Evolutionary conservation across 1,140 invertebrate species (phyloP).

Genomic region (Calycopis cecrops): DNA sequence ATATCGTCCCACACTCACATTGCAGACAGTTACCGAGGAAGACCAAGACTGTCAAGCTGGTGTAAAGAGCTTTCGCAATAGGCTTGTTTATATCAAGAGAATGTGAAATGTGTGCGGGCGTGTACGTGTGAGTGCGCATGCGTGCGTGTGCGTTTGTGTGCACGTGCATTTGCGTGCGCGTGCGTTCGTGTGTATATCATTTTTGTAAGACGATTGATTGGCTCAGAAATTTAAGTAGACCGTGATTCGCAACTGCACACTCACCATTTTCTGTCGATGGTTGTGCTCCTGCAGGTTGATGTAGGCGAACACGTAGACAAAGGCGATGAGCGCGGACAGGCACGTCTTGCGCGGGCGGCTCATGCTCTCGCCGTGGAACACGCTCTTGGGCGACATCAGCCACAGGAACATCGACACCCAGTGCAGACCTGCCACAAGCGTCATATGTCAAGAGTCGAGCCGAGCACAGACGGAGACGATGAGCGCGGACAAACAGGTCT

Average conservation of each 20-base stretch:
- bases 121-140: no score
- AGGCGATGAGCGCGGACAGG: conserved; percentile 85
- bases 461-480: conserved; percentile 91
- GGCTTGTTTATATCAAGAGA: no score
- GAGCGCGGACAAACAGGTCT: conserved; percentile 81
- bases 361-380: conserved; percentile 88
- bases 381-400: conserved; percentile 89
- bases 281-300: conserved; percentile 90
- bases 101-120: no score
- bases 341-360: conserved; percentile 79
- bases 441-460: conserved; percentile 59
- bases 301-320: conserved; percentile 93
- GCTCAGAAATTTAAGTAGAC: no score
- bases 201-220: background rate
- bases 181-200: no score
- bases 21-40: no score
- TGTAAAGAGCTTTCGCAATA: no score
- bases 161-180: no score
- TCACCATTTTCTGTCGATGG: conserved; percentile 86
- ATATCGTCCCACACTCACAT: no score
- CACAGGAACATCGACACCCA: conserved; percentile 91
- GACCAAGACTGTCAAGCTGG: no score
- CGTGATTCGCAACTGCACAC: conserved; percentile 8
- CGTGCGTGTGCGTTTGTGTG: no score
- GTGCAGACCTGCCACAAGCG: conserved; percentile 77